Base-by-base conservation (phyloP, 1,140 invertebrate genomes). In the Lordiphosa collinella region DNA sequence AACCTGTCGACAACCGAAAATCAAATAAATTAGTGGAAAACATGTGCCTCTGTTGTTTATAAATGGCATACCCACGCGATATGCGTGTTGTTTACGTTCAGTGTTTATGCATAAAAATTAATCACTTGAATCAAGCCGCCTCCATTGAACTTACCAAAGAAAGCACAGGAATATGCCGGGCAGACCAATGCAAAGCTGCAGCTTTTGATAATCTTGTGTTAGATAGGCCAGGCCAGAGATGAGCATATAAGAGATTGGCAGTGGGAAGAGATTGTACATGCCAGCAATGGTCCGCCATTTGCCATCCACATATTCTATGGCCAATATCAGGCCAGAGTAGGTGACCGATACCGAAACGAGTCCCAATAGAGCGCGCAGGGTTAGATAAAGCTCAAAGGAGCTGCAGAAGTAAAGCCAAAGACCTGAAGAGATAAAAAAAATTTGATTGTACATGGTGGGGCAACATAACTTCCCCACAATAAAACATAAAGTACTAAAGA, bases 261-360 rank as follows among this genome's bases (percentile, higher is more conserved):
- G 90, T 25, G 93, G 93, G 78, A 94, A 93, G 70, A 94, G 91
- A 88, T 94, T 94, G 64, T 92, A 94, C 40, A 94, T 93, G 57
- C 93, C 93, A 14, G 93, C 92, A 50, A 94, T 92, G 0, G 93
- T 94, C 16, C 93, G 90, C 93, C 93, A 94, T 64, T 93, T 92
- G 11, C 93, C 93, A 18, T 93, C 93, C n/a, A 94, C 93, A 25
- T 94, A 87, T 75, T 94, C 93, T 56, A 94, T 93, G 29, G 92
- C 92, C 58, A 94, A 86, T 10, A 95, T 93, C 40, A 94, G 93
- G 7, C 93, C 93, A 18, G 93, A 92, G 69, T 94, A 94, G 2
- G 94, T 93, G 13, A 94, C 92, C 5, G 93, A 93, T 4, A 94
- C 93, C 5, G 93, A 94, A 3, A 94, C 92, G 34, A 95, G 90